Percentiles rank a stretch among this genome's conserved stretches.
Evolutionary conservation across 2,797 vertebrate species (phyloP).

Genomic region (Diplodus puntazzo): DNA sequence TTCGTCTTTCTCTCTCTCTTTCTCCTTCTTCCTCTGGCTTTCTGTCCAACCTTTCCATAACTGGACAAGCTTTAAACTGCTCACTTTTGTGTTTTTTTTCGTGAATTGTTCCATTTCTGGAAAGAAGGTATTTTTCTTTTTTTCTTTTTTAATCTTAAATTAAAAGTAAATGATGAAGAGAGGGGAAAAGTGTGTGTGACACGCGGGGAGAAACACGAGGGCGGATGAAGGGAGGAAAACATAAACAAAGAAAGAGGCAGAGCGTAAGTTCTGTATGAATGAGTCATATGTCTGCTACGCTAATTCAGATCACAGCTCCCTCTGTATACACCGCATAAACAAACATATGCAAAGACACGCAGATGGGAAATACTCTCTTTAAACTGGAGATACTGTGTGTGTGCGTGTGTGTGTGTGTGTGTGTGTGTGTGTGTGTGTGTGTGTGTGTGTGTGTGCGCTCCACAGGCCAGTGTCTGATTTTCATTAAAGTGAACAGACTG

Average conservation of each 20-base stretch:
- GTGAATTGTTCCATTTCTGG: constrained; percentile 39
- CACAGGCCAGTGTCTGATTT: constrained; percentile 65
- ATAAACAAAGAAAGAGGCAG: constrained; percentile 66
- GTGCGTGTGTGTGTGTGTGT: constrained; percentile 2
- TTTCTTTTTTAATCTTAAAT: constrained; percentile 40
- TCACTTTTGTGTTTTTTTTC: constrained; percentile 32
- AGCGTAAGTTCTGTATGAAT: constrained; percentile 62
- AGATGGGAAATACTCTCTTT: constrained; percentile 62
- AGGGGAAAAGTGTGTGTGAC: constrained; percentile 40
- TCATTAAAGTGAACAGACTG: constrained; percentile 70
- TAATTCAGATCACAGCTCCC: constrained; percentile 75
- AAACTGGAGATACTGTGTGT: constrained; percentile 40
- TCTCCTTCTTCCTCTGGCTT: constrained; percentile 35
- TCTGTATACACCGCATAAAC: constrained; percentile 73
- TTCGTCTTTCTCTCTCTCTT: constrained; percentile 39
- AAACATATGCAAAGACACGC: constrained; percentile 62
- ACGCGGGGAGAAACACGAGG: constrained; percentile 31
- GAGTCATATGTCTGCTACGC: constrained; percentile 69
- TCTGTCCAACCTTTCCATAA: constrained; percentile 33
- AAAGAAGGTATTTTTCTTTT: constrained; percentile 13
- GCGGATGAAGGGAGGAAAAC: constrained; percentile 58
- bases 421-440: constrained; percentile 1
- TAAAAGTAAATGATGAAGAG: constrained; percentile 41
- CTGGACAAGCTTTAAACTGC: constrained; percentile 20
- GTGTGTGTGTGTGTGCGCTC: constrained; percentile 16